Percentiles rank a stretch among this genome's conserved stretches.
Conservation (phyloP, 1,140 invertebrate genomes). For the Venturia canescens region DNA sequence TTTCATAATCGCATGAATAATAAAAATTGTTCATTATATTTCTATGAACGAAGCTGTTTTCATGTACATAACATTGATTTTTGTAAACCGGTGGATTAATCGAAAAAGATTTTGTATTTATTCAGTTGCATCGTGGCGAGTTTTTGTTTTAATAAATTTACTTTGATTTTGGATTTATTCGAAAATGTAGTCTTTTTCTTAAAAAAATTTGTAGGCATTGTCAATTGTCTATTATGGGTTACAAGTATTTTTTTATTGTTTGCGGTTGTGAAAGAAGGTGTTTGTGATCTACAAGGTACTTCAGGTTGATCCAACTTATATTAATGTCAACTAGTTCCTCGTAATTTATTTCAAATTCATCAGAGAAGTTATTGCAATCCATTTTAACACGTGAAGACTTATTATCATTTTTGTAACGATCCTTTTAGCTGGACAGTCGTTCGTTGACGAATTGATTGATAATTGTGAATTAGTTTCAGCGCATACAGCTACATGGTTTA, state of each 20-base stretch:
- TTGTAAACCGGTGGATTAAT: not conserved
- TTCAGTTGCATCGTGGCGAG: not conserved
- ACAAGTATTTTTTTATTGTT: slow-evolving; percentile 2
- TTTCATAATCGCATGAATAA: no score
- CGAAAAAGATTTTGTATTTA: not conserved
- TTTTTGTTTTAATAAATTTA: not conserved
- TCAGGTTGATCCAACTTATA: not conserved
- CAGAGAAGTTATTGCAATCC: not conserved
- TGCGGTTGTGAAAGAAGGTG: slow-evolving; percentile 6
- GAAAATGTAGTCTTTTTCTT: slow-evolving; percentile 10
- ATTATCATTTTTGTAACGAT: slow-evolving; percentile 1
- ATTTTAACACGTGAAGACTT: not conserved
- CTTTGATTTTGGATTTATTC: slow-evolving; percentile 2
- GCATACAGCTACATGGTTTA: slow-evolving; percentile 28
- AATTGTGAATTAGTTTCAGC: not conserved
- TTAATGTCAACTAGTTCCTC: slow-evolving; percentile 33
- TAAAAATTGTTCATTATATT: no score
- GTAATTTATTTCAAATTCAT: slow-evolving; percentile 32
- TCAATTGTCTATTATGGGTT: slow-evolving; percentile 2
- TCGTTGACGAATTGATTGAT: not conserved
- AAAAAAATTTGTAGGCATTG: slow-evolving; percentile 19
- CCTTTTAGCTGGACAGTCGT: not conserved
- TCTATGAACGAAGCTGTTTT: no score
- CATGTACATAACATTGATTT: no score
- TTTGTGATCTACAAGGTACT: not conserved